Evolutionary conservation across 1,140 invertebrate species (phyloP), one percentile per base, ranked within the genome.

Genomic region (Nylanderia fulva): DNA sequence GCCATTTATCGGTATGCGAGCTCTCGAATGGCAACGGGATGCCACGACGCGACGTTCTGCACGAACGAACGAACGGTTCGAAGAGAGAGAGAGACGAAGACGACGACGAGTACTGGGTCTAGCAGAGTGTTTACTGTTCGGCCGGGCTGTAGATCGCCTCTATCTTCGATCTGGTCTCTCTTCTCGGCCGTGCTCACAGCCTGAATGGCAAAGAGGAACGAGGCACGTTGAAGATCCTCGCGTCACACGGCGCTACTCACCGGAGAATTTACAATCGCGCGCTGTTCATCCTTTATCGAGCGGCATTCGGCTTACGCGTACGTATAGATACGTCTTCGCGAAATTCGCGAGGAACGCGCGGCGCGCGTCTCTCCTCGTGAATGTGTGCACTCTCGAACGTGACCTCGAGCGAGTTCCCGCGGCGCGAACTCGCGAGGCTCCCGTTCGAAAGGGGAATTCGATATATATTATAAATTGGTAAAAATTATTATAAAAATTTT

Each of bases 131-230:
- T 92, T 93, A 93, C 91, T 91, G 91, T 93, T 92, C 83, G 85
- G 72, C 79, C 87, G 88, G 88, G 88, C 87, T 92, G 91, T 92
- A 93, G 88, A 93, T 93, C 90, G 91, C 87, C 86, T 90, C 91
- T 93, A 93, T 93, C 92, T 92, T 89, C 85, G 88, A 93, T 93
- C 92, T 93, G 87, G 87, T 92, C 91, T 90, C 85, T 88, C 90
- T 90, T 82, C 83, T 48, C 80, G 60, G 52, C 45, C 60, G 21
- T 54, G 63, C 77, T 69, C 66, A n/a, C n/a, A 85, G 75, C 72
- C 77, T 84, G 85, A 90, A 91, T 88, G 88, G 87, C 83, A 86
- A 85, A 88, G 83, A 84, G 74, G 76, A 75, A 90, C 68, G 86
- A 88, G 84, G 84, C 58, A 74, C 84, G 84, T 61, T 77, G 86